Conservation (phyloP, 1,140 invertebrate species). For the Pseudomyrmex pallidus region DNA sequence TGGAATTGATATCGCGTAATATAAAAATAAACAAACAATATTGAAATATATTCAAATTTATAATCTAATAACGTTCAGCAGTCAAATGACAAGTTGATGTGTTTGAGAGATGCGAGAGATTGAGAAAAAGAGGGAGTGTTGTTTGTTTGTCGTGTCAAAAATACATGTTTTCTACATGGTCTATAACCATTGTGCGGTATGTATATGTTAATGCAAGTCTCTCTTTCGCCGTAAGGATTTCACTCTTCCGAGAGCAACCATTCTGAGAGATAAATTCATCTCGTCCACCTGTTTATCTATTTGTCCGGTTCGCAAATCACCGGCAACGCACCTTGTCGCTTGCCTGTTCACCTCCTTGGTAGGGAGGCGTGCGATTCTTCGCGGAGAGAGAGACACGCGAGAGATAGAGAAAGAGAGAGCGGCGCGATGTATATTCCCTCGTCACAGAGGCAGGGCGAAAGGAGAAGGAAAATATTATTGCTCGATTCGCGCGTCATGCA, state of each 20-base stretch:
- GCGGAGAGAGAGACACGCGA: constrained; percentile 8
- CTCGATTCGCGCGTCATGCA: constrained; percentile 76
- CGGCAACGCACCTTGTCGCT: constrained; percentile 16
- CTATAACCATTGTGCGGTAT: no score
- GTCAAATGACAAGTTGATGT: constrained; percentile 16
- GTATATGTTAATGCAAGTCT: not conserved
- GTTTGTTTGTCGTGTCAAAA: not conserved
- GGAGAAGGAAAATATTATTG: constrained; percentile 78
- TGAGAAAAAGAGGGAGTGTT: not conserved
- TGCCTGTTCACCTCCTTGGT: not conserved
- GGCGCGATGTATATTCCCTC: constrained; percentile 10
- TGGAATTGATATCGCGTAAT: not conserved
- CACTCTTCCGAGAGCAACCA: not conserved
- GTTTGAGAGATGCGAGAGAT: not conserved
- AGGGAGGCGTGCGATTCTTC: constrained; percentile 36
- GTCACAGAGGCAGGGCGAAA: constrained; percentile 53
- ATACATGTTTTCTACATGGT: no score
- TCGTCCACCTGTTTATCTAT: constrained; percentile 23
- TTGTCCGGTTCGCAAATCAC: constrained; percentile 50
- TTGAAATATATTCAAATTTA: not conserved
- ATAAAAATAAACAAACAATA: constrained; percentile 6
- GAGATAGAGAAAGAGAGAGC: not conserved
- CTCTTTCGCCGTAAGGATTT: not conserved
- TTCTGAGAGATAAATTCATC: not conserved
- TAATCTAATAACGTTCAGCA: no score